Base-by-base conservation (phyloP, 2,888 invertebrate species). In the Tetranychus piercei region DNA sequence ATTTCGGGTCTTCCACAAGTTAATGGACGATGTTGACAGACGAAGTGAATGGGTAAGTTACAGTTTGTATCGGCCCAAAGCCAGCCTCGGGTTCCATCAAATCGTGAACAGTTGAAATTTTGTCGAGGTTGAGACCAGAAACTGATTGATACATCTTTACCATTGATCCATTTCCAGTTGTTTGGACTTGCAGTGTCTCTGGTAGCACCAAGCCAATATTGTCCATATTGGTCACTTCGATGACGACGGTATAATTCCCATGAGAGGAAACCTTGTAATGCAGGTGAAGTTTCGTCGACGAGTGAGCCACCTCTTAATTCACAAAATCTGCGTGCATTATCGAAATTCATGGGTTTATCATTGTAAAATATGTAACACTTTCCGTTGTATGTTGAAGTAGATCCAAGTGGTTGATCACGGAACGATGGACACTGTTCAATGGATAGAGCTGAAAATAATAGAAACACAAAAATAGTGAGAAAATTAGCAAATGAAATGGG, bases 301-400 rank as follows among this genome's bases (percentile, higher is more conserved):
- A 94, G 83, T 0, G 91, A 89, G 0, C 92, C 92, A 5, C 91
- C 92, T 18, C 92, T 86, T 0, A 87, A 85, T 66, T 89, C 87
- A 81, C 94, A 94, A 83, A 90, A 91, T 0, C 87, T 85, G 9
- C 91, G 83, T 0, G 93, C 89, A 73, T 92, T 91, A 72, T 88
- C 85, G 83, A 93, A 91, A 79, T 86, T 87, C 77, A 89, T 82
- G 0, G 91, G 92, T 81, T 92, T 91, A 15, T 90, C 85, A 81
- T 91, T 91, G 83, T 94, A 92, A 85, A 94, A 94, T 77, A 92
- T 91, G 83, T 94, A 94, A 81, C 94, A 94, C 84, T 93, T 94
- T 77, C 94, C 93, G 80, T 94, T 93, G 84, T 94, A 94, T 0
- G 93, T 93, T 0, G 93, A 92, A 0, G 92, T 89, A 75, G 91